Evolutionary conservation across 2,113 vertebrate species (phyloP).

Genomic region (Cyanistes caeruleus): DNA sequence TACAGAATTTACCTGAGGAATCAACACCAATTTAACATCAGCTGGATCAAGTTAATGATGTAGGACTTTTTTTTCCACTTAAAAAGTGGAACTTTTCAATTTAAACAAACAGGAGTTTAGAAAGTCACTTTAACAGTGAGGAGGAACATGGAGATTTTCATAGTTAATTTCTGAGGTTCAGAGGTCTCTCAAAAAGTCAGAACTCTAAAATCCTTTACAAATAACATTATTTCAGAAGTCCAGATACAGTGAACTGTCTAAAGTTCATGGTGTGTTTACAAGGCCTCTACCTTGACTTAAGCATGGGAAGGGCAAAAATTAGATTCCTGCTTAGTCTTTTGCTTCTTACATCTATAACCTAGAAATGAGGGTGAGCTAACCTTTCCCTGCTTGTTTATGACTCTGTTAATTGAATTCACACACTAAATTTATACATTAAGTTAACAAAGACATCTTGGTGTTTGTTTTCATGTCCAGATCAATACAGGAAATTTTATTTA

Average conservation of each 20-base stretch:
- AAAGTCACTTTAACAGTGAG: neutral
- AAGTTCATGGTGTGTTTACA: neutral
- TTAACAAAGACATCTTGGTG: neutral
- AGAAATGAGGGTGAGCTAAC: neutral
- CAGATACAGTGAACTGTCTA: neutral
- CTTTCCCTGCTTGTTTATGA: neutral
- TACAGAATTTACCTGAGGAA: slow-evolving; percentile 15
- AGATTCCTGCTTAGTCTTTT: neutral
- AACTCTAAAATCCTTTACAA: neutral
- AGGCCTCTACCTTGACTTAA: neutral
- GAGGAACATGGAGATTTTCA: neutral
- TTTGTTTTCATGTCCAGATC: slow-evolving; percentile 4
- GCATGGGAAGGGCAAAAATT: neutral
- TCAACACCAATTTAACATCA: neutral
- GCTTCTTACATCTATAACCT: neutral
- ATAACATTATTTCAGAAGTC: neutral
- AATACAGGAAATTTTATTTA: neutral
- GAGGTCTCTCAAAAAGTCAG: neutral
- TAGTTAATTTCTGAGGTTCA: neutral
- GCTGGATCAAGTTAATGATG: neutral
- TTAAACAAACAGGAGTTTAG: neutral
- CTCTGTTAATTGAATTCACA: neutral
- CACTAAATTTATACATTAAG: neutral
- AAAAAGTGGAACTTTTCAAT: neutral
- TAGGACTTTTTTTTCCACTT: neutral